These are phyloP conservation scores for Doryteuthis pealeii DNA, from an alignment of 1,140 invertebrate species.

Conservation along the genomic window DNA sequence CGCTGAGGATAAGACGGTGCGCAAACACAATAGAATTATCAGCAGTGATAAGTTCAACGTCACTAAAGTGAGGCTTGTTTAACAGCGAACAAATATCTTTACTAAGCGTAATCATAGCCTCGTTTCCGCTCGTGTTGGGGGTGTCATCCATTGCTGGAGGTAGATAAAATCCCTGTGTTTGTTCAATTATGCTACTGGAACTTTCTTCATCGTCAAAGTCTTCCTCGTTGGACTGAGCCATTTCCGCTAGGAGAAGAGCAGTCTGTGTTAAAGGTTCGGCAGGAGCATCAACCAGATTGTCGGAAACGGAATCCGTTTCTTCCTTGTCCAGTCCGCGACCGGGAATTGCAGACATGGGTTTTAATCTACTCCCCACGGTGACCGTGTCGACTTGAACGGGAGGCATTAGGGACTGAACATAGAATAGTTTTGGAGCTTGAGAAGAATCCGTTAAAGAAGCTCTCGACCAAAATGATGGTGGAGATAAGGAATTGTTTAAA, in stretches of 20 bases:
- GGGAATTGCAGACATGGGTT: slow-evolving; percentile 36
- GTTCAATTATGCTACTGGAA: neutral
- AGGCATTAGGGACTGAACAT: slow-evolving; percentile 42
- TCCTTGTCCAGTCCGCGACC: slow-evolving; percentile 20
- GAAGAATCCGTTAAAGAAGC: neutral
- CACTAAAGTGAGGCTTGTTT: slow-evolving; percentile 32
- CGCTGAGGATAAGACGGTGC: slow-evolving; percentile 33
- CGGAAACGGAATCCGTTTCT: neutral
- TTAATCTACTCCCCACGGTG: slow-evolving; percentile 33
- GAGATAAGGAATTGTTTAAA: too few species aligned
- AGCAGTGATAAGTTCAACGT: slow-evolving; percentile 30
- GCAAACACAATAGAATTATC: slow-evolving; percentile 21
- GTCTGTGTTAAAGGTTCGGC: slow-evolving; percentile 32
- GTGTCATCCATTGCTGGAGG: neutral
- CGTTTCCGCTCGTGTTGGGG: neutral
- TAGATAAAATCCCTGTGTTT: neutral
- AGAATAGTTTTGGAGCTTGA: slow-evolving; percentile 20
- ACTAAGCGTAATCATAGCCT: neutral
- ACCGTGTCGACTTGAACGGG: slow-evolving; percentile 31
- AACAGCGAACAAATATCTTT: slow-evolving; percentile 23
- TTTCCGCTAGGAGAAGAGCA: slow-evolving; percentile 36
- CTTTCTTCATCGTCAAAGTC: neutral
- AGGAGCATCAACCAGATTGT: neutral
- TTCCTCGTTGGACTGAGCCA: slow-evolving; percentile 24
- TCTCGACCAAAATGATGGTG: neutral